These are phyloP conservation scores for Zophobas atratus DNA, from an alignment of 1,140 invertebrate genomes.

Conservation along the genomic window DNA sequence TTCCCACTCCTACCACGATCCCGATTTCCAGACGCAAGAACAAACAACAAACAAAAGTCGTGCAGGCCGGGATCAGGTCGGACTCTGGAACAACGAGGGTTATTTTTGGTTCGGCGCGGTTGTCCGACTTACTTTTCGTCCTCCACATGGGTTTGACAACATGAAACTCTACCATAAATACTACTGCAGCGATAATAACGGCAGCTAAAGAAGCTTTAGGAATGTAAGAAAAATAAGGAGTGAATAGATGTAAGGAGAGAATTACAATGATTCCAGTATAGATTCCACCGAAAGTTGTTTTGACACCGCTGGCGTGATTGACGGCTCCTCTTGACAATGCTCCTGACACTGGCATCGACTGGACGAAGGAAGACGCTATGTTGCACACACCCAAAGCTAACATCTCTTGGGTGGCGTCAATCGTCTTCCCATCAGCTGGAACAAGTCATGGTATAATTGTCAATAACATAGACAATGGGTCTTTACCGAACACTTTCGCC, in stretches of 20 bases:
- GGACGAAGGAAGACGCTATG: conserved; percentile 87
- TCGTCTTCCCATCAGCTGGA: conserved; percentile 64
- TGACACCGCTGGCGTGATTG: conserved; percentile 89
- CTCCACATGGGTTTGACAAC: conserved; percentile 74
- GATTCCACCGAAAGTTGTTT: conserved; percentile 84
- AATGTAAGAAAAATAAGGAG: conserved; percentile 74
- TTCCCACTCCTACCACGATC: conserved; percentile 81
- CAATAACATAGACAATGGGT: conserved; percentile 65
- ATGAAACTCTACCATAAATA: conserved; percentile 82
- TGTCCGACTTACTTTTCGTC: conserved; percentile 79
- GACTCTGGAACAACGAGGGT: conserved; percentile 72
- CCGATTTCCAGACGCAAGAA: conserved; percentile 81
- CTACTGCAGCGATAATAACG: conserved; percentile 86
- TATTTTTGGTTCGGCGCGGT: not conserved
- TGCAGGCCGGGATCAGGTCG: conserved; percentile 78
- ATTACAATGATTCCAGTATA: conserved; percentile 86
- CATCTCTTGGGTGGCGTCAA: conserved; percentile 88
- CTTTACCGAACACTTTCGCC: conserved; percentile 86
- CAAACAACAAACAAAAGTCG: conserved; percentile 80
- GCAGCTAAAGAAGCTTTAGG: conserved; percentile 85
- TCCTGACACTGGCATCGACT: conserved; percentile 89
- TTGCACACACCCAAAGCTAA: conserved; percentile 86
- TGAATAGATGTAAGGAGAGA: conserved; percentile 83
- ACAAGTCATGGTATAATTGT: conserved; percentile 59
- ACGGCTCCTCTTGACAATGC: conserved; percentile 89